These are phyloP conservation scores for Leptopilina boulardi DNA, from an alignment of 1,140 invertebrate genomes.

Conservation along the genomic window DNA sequence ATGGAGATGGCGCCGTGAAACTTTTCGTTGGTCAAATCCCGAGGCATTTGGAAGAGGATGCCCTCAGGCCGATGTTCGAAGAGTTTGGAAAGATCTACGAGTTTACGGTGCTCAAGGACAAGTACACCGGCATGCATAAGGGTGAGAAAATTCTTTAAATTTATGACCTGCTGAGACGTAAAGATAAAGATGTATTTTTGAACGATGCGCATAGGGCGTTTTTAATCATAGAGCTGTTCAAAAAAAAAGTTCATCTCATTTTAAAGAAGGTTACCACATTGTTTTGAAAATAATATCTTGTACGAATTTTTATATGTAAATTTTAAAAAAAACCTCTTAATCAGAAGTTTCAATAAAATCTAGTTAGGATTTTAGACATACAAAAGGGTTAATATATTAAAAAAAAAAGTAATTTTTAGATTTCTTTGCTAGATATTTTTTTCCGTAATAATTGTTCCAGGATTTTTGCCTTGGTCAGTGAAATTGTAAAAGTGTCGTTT, in stretches of 20 bases:
- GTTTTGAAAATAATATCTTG: no score
- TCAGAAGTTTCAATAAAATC: no score
- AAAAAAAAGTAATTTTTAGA: not conserved
- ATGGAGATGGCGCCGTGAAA: conserved; percentile 82
- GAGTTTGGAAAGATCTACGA: conserved; percentile 96
- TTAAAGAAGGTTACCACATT: not conserved
- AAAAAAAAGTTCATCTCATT: not conserved
- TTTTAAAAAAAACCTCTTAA: no score
- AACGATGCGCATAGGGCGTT: not conserved
- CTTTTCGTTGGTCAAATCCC: conserved; percentile 96
- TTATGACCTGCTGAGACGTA: conserved; percentile 15
- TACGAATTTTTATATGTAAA: no score
- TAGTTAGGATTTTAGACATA: no score
- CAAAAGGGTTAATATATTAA: not conserved
- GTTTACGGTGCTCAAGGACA: conserved; percentile 94
- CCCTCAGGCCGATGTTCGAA: conserved; percentile 93
- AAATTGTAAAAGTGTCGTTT: not conserved
- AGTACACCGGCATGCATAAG: conserved; percentile 95
- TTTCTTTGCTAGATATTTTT: not conserved
- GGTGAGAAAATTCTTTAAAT: conserved; percentile 76
- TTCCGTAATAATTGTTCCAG: not conserved
- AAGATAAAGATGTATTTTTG: conserved; percentile 24
- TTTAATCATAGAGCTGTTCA: conserved; percentile 12
- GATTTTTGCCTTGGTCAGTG: not conserved
- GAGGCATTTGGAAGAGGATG: conserved; percentile 91